Conservation (phyloP, 2,113 vertebrate genomes). For the Ariopsis seemanni region DNA sequence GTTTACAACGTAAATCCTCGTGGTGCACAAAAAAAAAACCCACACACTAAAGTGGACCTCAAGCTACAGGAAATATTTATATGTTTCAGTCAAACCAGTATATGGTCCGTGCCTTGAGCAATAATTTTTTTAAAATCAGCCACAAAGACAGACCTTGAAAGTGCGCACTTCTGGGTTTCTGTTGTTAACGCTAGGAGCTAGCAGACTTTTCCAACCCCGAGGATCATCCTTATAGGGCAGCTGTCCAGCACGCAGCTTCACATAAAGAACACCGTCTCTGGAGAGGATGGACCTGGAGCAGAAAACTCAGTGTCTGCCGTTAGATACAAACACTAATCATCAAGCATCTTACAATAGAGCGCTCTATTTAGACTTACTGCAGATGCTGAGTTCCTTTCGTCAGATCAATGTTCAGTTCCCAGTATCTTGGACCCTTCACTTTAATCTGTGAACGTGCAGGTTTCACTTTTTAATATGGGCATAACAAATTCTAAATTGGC, state of each 20-base stretch:
- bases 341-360: neutral
- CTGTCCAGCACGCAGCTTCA: slow-evolving; percentile 93
- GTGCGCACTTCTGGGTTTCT: slow-evolving; percentile 80
- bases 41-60: neutral
- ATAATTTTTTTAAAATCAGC: neutral
- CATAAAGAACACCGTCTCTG: slow-evolving; percentile 89
- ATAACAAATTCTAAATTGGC: neutral
- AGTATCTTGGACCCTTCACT: slow-evolving; percentile 97
- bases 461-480: neutral
- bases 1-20: neutral
- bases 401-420: slow-evolving; percentile 91
- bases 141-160: slow-evolving; percentile 82
- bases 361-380: slow-evolving; percentile 77
- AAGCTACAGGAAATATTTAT: slow-evolving; percentile 15
- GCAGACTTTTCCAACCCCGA: slow-evolving; percentile 92
- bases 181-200: slow-evolving; percentile 85
- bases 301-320: neutral
- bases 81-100: neutral
- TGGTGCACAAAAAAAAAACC: neutral
- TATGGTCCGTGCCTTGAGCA: neutral
- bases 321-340: neutral
- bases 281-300: slow-evolving; percentile 86
- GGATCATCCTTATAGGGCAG: slow-evolving; percentile 97
- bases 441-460: slow-evolving; percentile 76
- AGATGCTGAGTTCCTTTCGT: slow-evolving; percentile 88